Conservation (phyloP, 2,113 vertebrate genomes). For the Gadus chalcogrammus region DNA sequence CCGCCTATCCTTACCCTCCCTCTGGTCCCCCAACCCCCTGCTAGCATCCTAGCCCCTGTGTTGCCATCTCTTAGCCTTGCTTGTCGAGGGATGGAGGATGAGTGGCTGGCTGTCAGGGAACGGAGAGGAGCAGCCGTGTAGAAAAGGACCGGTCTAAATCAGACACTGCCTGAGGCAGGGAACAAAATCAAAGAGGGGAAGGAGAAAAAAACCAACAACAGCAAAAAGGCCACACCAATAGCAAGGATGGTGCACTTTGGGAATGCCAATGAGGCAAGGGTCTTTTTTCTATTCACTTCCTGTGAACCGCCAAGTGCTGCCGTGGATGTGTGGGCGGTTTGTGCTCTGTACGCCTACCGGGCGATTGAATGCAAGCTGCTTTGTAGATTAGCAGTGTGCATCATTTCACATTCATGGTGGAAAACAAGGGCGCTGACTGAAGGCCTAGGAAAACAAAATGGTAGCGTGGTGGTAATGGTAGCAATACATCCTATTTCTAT, state of each 20-base stretch:
- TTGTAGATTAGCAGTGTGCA: constrained; percentile 68
- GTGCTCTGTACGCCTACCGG: constrained; percentile 58
- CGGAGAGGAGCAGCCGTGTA: constrained; percentile 45
- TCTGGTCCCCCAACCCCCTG: constrained; percentile 8
- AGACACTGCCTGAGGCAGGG: constrained; percentile 47
- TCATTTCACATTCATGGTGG: constrained; percentile 57
- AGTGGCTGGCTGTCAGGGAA: constrained; percentile 55
- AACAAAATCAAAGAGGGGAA: constrained; percentile 44
- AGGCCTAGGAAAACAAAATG: constrained; percentile 41
- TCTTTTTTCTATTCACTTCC: constrained; percentile 45
- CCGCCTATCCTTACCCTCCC: background rate
- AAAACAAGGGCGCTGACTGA: constrained; percentile 35
- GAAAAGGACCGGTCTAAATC: constrained; percentile 45
- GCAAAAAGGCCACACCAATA: constrained; percentile 44
- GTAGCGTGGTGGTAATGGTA: constrained; percentile 12
- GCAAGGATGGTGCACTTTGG: constrained; percentile 46
- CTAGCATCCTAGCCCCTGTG: constrained; percentile 34
- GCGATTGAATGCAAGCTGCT: constrained; percentile 51
- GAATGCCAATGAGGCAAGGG: constrained; percentile 71
- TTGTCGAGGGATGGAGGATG: constrained; percentile 54
- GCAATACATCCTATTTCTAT: constrained; percentile 53
- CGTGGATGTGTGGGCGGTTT: constrained; percentile 62
- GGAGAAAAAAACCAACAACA: background rate
- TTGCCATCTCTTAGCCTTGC: constrained; percentile 47
- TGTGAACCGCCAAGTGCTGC: constrained; percentile 50